Evolutionary conservation across 2,888 invertebrate genomes (phyloP).

Genomic region (Ferrisia virgata): DNA sequence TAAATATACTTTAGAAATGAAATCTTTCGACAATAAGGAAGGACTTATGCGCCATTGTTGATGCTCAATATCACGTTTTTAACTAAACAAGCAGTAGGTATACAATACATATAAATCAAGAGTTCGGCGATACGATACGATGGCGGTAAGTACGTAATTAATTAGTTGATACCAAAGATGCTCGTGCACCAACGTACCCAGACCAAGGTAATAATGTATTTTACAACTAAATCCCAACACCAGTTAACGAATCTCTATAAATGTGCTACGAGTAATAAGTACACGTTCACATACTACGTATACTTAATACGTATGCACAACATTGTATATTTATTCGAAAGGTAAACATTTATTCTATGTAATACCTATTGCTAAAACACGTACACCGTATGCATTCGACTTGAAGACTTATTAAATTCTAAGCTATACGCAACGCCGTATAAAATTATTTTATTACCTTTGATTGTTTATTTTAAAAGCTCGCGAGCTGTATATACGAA

Average conservation of each 20-base stretch:
- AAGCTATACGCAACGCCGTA: not conserved
- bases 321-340: not conserved
- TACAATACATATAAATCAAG: too few species aligned
- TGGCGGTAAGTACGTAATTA: conserved; percentile 1
- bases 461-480: not conserved
- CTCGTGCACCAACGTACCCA: not conserved
- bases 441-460: not conserved
- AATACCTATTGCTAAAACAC: not conserved
- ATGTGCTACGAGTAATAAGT: not conserved
- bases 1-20: too few species aligned
- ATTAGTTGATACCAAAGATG: not conserved
- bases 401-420: not conserved
- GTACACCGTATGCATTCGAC: not conserved
- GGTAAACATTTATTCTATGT: not conserved
- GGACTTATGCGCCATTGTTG: too few species aligned
- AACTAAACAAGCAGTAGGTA: too few species aligned
- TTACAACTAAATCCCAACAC: not conserved
- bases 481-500: not conserved
- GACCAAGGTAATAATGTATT: not conserved
- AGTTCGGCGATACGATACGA: not conserved
- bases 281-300: too few species aligned
- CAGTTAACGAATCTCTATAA: not conserved
- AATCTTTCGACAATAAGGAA: too few species aligned
- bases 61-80: too few species aligned
- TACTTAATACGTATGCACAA: too few species aligned